Evolutionary conservation across 2,888 invertebrate genomes (phyloP).

Genomic region (Drosophila longiperda): DNA sequence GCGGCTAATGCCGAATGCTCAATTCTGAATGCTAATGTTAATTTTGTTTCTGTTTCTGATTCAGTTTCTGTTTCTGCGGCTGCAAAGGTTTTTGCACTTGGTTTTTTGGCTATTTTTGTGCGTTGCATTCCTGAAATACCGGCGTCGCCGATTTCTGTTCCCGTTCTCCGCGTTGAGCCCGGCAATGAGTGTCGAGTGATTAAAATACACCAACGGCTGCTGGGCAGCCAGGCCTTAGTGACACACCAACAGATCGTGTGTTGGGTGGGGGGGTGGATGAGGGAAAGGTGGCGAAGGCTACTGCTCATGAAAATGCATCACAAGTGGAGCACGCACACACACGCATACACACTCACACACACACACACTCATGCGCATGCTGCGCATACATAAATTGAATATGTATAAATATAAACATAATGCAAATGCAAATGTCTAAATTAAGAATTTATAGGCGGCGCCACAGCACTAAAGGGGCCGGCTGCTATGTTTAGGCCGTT

Average conservation of each 20-base stretch:
- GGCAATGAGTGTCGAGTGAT: conserved; percentile 16
- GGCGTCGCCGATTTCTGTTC: conserved; percentile 21
- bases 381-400: conserved; percentile 28
- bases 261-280: not conserved
- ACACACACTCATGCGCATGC: not conserved
- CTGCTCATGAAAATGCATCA: conserved; percentile 65
- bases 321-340: conserved; percentile 67
- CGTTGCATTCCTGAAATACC: conserved; percentile 74
- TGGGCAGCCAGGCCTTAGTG: conserved; percentile 9
- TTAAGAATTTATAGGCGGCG: conserved; percentile 64
- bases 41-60: conserved; percentile 6
- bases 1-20: conserved; percentile 15
- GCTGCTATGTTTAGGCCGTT: conserved; percentile 51
- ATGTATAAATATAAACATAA: conserved; percentile 62
- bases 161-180: conserved; percentile 13
- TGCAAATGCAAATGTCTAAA: conserved; percentile 66
- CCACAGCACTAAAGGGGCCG: conserved; percentile 54
- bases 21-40: conserved; percentile 28
- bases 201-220: conserved; percentile 33
- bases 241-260: not conserved
- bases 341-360: conserved; percentile 24
- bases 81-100: conserved; percentile 79
- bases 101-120: conserved; percentile 67
- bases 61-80: conserved; percentile 28
- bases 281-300: conserved; percentile 10